Conservation (phyloP, 2,797 vertebrate genomes). For the Sebastiscus albofasciatus region DNA sequence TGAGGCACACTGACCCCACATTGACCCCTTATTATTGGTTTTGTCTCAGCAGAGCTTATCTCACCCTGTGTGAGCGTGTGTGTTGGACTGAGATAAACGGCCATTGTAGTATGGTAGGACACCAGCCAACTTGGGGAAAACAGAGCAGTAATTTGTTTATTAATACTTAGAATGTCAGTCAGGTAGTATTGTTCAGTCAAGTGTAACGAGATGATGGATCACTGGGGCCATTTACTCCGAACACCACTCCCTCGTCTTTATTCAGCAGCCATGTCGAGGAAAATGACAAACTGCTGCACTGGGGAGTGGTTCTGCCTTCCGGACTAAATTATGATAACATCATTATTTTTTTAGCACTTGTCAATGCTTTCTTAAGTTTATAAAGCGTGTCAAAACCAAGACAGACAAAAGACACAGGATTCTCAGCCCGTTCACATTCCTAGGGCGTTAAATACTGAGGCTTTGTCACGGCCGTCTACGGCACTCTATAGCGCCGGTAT, state of each 20-base stretch:
- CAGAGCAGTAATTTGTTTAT: slow-evolving; percentile 31
- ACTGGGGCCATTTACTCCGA: neutral
- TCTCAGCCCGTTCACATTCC: neutral
- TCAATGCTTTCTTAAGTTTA: slow-evolving; percentile 9
- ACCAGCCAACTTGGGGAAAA: slow-evolving; percentile 32
- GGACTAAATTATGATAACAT: neutral
- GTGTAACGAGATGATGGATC: slow-evolving; percentile 28
- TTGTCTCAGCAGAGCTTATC: slow-evolving; percentile 10
- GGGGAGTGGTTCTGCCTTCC: slow-evolving; percentile 30
- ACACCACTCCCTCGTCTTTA: slow-evolving; percentile 36
- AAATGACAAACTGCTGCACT: neutral
- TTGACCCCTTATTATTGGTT: slow-evolving; percentile 29
- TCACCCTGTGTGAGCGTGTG: slow-evolving; percentile 2
- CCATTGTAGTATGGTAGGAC: slow-evolving; percentile 25
- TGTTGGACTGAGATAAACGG: slow-evolving; percentile 16
- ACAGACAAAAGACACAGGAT: slow-evolving; percentile 8
- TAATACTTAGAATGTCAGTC: slow-evolving; percentile 30
- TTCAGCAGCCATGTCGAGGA: neutral
- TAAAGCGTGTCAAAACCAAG: neutral
- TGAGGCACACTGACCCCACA: slow-evolving; percentile 24
- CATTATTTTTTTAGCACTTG: slow-evolving; percentile 22
- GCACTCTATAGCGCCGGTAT: too few species aligned
- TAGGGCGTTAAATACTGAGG: too few species aligned
- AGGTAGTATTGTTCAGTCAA: slow-evolving; percentile 38
- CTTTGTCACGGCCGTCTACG: too few species aligned